Evolutionary conservation across 2,797 vertebrate species (phyloP), one percentile per base, ranked within the genome.

Genomic region (Halcyon chelicuti): DNA sequence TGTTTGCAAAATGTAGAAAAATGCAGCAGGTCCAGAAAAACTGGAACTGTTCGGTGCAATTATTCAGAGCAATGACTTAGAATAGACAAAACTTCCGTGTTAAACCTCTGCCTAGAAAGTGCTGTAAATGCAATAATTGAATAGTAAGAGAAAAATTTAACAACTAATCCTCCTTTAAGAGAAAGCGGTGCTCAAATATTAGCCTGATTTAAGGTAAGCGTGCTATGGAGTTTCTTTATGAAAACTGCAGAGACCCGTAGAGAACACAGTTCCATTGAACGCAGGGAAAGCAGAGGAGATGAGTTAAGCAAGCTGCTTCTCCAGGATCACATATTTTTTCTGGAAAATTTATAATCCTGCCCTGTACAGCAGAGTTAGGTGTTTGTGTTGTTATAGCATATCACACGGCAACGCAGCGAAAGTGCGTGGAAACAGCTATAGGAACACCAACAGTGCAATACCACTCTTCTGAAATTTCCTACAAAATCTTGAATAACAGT

Each of bases 1-100:
- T 96, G 85, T 96, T 97, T 97, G 96, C 94, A 95, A 95, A 96
- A 95, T 60, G 85, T 62, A 79, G 73, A 98, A 97, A 98, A 98
- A 98, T 98, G 98, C 86, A 95, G 98, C 89, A 86, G 91, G 97
- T 98, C 98, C 97, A 97, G 98, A 98, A 98, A 98, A 97, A 98
- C 98, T 96, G 98, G 98, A 97, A 92, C 40, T 51, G 77, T 95
- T 96, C 57, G 37, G 61, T 88, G 92, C 86, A 95, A 91, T 96
- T 94, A 88, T 94, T 97, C 88, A 90, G 89, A 91, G 76, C 63
- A 95, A 83, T n/a, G 0, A 4, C 79, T 94, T 60, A 81, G 81
- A 68, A 52, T 42, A 92, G 94, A 58, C 55, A 90, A 88, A 85
- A 44, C 18, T 40, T 37, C 31, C 2, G 0, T 29, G 35, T 75